Conservation (phyloP, 2,888 invertebrate species). For the Phorcus lineatus region DNA sequence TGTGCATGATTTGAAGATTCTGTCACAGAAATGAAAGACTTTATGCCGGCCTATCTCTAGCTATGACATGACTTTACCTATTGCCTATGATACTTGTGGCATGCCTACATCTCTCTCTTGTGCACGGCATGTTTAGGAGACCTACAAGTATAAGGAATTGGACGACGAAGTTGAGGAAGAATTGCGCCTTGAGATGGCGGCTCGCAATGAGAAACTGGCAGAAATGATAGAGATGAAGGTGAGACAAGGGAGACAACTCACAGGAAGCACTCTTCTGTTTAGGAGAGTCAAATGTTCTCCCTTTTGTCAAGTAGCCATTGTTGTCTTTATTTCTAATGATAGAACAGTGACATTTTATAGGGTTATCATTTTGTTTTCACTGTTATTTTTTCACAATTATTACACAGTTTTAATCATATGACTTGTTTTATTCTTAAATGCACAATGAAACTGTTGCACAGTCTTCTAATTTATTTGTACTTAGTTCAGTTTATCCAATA, state of each 20-base stretch:
- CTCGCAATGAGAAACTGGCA: slow-evolving; percentile 47
- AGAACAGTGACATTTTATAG: background rate
- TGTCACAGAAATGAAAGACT: no score
- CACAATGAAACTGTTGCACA: no score
- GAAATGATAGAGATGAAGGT: slow-evolving; percentile 67
- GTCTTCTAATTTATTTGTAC: no score
- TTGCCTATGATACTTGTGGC: background rate
- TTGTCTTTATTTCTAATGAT: background rate
- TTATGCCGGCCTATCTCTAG: no score
- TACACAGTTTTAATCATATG: no score
- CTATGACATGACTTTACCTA: no score
- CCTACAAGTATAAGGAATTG: slow-evolving; percentile 71
- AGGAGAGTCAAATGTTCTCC: background rate
- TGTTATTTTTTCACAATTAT: background rate
- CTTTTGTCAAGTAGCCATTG: slow-evolving; percentile 13
- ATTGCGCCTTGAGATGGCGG: slow-evolving; percentile 62
- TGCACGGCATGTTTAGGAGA: slow-evolving; percentile 58
- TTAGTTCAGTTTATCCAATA: no score
- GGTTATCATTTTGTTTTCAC: background rate
- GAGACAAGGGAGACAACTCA: slow-evolving; percentile 26
- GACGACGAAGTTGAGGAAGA: slow-evolving; percentile 71
- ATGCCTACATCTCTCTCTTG: slow-evolving; percentile 18
- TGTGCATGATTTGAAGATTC: no score
- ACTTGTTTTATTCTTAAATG: no score
- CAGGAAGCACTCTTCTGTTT: background rate